phyloP scores from a whole-genome alignment of 2,113 vertebrate genomes.

The Neolamprologus cancellatus region DNA sequence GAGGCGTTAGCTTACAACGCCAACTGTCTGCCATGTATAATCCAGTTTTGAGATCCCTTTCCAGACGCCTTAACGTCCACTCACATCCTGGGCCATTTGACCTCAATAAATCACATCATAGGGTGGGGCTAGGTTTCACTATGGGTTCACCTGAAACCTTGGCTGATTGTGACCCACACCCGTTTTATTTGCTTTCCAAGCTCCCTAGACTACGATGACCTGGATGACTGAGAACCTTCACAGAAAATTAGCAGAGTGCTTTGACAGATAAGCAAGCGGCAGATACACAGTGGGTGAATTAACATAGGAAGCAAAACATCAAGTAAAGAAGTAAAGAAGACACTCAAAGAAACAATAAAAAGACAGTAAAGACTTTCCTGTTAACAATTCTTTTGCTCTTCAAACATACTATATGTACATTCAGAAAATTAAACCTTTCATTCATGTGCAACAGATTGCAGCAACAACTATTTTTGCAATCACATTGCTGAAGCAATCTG shows the following conservation, averaged over 20 bases:
- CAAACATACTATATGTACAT: background rate
- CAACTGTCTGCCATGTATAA: background rate
- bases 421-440: background rate
- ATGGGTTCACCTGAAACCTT: background rate
- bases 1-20: background rate
- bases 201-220: background rate
- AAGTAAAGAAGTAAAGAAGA: background rate
- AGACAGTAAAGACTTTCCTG: background rate
- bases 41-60: background rate
- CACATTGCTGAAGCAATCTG: background rate
- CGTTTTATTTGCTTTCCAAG: rapidly evolving
- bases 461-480: background rate
- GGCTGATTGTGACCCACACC: background rate
- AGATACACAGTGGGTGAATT: background rate
- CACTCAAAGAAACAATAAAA: background rate
- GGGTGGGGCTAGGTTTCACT: background rate
- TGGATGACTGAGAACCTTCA: background rate
- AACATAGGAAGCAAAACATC: background rate
- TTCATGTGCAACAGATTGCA: background rate
- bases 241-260: background rate
- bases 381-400: background rate
- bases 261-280: background rate
- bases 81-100: background rate
- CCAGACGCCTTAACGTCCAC: background rate
- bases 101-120: background rate